phyloP scores from a whole-genome alignment of 1,140 invertebrate genomes.

The Chymomyza costata region DNA sequence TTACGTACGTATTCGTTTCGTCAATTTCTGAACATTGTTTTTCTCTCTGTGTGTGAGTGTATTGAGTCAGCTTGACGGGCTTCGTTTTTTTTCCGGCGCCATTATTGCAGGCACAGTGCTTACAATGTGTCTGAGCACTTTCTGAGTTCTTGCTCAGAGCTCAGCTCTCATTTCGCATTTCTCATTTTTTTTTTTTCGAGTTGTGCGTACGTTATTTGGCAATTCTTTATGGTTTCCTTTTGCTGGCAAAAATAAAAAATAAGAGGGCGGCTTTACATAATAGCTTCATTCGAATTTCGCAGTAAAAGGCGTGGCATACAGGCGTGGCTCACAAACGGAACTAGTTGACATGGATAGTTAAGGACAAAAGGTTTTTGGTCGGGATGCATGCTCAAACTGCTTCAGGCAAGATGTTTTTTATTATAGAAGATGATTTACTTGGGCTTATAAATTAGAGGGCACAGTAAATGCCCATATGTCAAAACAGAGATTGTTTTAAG shows the following conservation, averaged over 20 bases:
- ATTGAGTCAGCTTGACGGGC: slow-evolving; percentile 41
- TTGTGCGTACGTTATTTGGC: slow-evolving; percentile 50
- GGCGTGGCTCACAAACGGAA: too few species aligned
- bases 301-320: slow-evolving; percentile 38
- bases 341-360: slow-evolving; percentile 11
- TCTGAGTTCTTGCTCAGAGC: too few species aligned
- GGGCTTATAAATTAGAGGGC: too few species aligned
- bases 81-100: slow-evolving; percentile 37
- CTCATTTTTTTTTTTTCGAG: slow-evolving; percentile 26
- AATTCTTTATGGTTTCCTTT: slow-evolving; percentile 61
- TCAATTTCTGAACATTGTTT: too few species aligned
- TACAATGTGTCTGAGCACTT: slow-evolving; percentile 47
- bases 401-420: too few species aligned
- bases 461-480: too few species aligned
- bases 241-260: not conserved
- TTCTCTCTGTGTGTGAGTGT: slow-evolving; percentile 47
- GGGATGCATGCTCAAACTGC: too few species aligned
- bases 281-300: slow-evolving; percentile 60
- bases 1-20: too few species aligned
- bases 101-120: slow-evolving; percentile 35
- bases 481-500: too few species aligned
- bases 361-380: too few species aligned
- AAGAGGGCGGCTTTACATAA: slow-evolving; percentile 16
- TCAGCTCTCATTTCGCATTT: too few species aligned
- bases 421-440: too few species aligned